Conservation (phyloP, 2,888 invertebrate species). For the Hirtodrosophila trivittata region DNA sequence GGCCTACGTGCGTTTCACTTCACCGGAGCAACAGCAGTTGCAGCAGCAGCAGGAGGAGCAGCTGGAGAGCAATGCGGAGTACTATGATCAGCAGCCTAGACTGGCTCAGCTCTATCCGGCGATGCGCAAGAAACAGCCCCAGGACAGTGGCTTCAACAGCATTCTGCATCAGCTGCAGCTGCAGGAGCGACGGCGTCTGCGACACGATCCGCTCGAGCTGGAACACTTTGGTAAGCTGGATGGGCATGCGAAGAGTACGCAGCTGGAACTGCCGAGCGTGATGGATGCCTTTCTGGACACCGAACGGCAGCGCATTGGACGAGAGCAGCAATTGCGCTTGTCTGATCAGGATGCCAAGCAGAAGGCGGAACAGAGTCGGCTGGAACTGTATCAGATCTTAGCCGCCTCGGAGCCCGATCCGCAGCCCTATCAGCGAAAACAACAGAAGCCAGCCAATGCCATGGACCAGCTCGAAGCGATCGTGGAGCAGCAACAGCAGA, state of each 20-base stretch:
- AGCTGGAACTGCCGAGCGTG: conserved; percentile 67
- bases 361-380: conserved; percentile 73
- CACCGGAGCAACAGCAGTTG: conserved; percentile 82
- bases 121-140: conserved; percentile 82
- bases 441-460: conserved; percentile 49
- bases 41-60: conserved; percentile 18
- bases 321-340: conserved; percentile 59
- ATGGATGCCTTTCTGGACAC: conserved; percentile 76
- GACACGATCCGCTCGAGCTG: conserved; percentile 78
- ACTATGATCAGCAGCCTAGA: conserved; percentile 36
- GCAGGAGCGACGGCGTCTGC: conserved; percentile 75
- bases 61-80: conserved; percentile 31
- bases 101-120: conserved; percentile 85
- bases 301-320: conserved; percentile 71
- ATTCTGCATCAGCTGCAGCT: conserved; percentile 71
- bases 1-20: conserved; percentile 92
- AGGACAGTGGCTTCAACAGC: conserved; percentile 63
- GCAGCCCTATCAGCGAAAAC: conserved; percentile 77
- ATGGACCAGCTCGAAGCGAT: conserved; percentile 68
- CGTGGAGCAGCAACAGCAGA: conserved; percentile 59
- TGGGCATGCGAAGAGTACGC: conserved; percentile 52
- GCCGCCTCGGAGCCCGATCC: conserved; percentile 82
- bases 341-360: conserved; percentile 68
- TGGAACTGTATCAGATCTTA: conserved; percentile 82
- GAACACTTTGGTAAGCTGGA: conserved; percentile 76